Percentiles rank a stretch among this genome's conserved stretches.
Evolutionary conservation across 2,113 vertebrate species (phyloP).

Genomic region (Dasyprocta punctata): DNA sequence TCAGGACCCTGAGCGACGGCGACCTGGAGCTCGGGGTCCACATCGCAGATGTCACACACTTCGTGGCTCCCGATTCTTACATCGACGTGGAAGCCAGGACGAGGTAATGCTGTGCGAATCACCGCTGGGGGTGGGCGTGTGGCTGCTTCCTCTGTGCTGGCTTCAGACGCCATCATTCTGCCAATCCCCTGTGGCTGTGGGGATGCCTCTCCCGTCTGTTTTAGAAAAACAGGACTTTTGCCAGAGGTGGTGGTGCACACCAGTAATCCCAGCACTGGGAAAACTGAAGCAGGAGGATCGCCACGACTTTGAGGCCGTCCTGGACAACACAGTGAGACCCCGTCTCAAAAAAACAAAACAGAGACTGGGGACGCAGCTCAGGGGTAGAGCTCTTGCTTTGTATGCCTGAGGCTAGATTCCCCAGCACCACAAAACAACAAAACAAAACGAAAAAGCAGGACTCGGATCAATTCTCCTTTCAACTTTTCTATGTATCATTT

Average conservation of each 20-base stretch:
- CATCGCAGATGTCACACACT: conserved; percentile 97
- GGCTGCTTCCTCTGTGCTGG: not conserved
- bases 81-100: conserved; percentile 93
- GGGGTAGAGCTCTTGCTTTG: not conserved
- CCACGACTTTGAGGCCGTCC: not conserved
- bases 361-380: not conserved
- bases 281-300: not conserved
- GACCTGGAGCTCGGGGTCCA: conserved; percentile 95
- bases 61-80: conserved; percentile 91
- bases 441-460: not conserved
- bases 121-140: not conserved
- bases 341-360: not conserved
- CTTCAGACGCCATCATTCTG: not conserved
- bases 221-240: not conserved
- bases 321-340: not conserved
- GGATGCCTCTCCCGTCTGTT: not conserved
- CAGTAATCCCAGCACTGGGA: not conserved
- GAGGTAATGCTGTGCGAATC: conserved; percentile 85
- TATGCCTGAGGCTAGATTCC: not conserved
- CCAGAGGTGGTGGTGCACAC: not conserved
- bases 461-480: not conserved
- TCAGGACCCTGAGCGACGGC: conserved; percentile 86
- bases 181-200: not conserved
- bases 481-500: not conserved
- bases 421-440: not conserved